Base-by-base conservation (phyloP, 2,888 invertebrate genomes). In the Kryphioiulus occultus region DNA sequence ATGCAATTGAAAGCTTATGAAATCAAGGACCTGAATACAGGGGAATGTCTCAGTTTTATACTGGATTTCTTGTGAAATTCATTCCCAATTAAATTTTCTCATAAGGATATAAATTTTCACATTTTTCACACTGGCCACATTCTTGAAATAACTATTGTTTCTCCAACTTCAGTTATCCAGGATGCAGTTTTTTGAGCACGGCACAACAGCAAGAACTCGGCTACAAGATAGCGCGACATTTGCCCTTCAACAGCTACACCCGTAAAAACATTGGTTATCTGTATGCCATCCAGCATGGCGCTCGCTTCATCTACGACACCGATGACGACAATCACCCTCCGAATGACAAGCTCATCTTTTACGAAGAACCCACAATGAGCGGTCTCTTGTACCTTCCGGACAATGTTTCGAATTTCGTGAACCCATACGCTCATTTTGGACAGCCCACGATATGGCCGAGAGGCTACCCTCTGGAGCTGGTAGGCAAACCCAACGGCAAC, bases 211-310 rank as follows among this genome's bases (percentile, higher is more conserved):
- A 30, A 15, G 12, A 32, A 9, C 88, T 88, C 17, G 85, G 44
- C 12, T 88, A 88, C 85, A 1, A 30, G 22, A 87, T 87, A 19
- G 32, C 42, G 1, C 7, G 53, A 30, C 26, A 88, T 7, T 10
- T 88, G n/a, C 88, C 88, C 26, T 87, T 10, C 39, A 30, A 87
- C 84, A 88, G 86, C 47, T 88, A 88, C 88, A 82, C 88, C 22
- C 44, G 88, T 17, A 88, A 88, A 32, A 88, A 88, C 32, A 88
- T 88, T 39, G 88, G 88, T 44, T 88, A 88, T 53, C 53, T 88
- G 26, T 88, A 53, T 22, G 88, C 88, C 47, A 88, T 88, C 22
- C 86, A 88, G 22, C 86, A 88, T 42, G 88, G 88, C 10, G 88
- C 88, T 15, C 4, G 85, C 19, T 88, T 26, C 78, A 88, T 88